phyloP scores from a whole-genome alignment of 2,113 vertebrate genomes.

The Jacana jacana region DNA sequence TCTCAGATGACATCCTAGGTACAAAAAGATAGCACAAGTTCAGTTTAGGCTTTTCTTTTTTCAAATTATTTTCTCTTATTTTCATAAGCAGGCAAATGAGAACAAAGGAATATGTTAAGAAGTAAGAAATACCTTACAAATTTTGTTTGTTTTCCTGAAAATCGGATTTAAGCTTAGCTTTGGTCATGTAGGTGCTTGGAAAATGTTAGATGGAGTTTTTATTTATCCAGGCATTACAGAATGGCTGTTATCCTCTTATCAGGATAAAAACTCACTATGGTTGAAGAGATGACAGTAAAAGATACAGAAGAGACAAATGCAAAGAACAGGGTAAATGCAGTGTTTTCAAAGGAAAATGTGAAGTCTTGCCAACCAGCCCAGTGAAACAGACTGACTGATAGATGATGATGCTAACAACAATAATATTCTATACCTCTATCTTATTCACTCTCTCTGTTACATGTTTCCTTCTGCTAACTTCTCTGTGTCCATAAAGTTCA shows the following conservation, averaged over 20 bases:
- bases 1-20: no score
- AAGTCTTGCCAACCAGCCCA: neutral
- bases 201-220: neutral
- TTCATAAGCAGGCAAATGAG: neutral
- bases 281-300: neutral
- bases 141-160: neutral
- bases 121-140: neutral
- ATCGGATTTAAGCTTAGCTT: neutral
- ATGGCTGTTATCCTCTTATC: neutral
- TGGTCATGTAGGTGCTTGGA: neutral
- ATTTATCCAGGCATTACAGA: neutral
- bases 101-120: neutral
- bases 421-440: neutral
- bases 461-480: neutral
- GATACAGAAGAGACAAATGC: neutral
- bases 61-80: neutral
- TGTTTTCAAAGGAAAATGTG: neutral
- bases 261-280: neutral
- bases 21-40: no score
- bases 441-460: neutral
- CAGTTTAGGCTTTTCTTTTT: neutral
- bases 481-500: neutral
- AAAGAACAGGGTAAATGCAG: neutral
- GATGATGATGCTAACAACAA: neutral
- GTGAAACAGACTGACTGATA: neutral